Base-by-base conservation (phyloP, 1,140 invertebrate species). In the Aphaenogaster ashmeadi region DNA sequence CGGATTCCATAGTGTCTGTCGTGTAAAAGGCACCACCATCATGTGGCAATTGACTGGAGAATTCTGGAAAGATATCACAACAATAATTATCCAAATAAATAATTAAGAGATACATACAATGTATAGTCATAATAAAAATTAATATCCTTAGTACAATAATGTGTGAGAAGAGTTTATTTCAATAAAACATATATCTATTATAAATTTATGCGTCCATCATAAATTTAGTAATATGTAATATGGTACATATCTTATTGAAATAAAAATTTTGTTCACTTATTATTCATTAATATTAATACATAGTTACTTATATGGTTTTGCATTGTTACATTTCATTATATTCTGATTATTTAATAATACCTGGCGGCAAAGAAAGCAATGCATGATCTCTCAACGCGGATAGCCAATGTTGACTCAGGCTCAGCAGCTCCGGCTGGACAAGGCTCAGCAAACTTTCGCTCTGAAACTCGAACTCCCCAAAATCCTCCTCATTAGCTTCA, bases 21-120 rank as follows among this genome's bases (percentile, higher is more conserved):
- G 98, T 99, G 94, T 99, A 99, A 95, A 99, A 99, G 3, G 99
- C 98, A 18, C 99, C 99, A 62, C 99, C 98, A 92, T 99, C 99
- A 92, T 98, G 97, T 0, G 99, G 99, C 71, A 99, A 96, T 95
- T 99, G 99, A 89, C 98, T 98, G 6, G 98, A 97, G 95, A 99
- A 99, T 96, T 99, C 99, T 97, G 90, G 92, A 85, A 90, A 84
- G 60, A 92, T 36, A 69, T 15, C 3, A 88, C 56, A 69, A 27
- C 18, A 38, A 67, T 79, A 67, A 54, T 66, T 41, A 36, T 54
- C 15, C 33, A n/a, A 13, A 36, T 67, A 50, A 33, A 41, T 1
- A 18, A 78, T 33, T n/a, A 9, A 52, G 18, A 52, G n/a, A 36
- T 54, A 21, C 5, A 9, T 67, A 9, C 13, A 64, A 64, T 2